Evolutionary conservation across 2,888 invertebrate genomes (phyloP), one percentile per base, ranked within the genome.

Genomic region (Frankliniella fusca): DNA sequence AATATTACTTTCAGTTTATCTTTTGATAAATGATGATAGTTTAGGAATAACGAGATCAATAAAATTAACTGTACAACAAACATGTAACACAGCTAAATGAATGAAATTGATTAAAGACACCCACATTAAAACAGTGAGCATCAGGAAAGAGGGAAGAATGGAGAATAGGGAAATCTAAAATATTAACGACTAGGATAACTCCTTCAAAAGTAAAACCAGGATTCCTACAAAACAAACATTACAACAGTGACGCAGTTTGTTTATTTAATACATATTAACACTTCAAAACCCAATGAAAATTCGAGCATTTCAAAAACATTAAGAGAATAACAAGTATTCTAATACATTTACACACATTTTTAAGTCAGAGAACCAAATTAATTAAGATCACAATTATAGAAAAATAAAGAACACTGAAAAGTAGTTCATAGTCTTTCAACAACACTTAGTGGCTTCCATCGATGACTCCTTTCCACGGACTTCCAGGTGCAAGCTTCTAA

Each of bases 21-120:
- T 12, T 76, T 27, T 76, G 11, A 76, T 76, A 76, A 27, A 11
- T 23, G 27, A 27, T 76, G 10, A 23, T 23, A 76, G 27, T 76
- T 76, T 76, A 23, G 27, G 70, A 76, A 23, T 27, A 76, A 76
- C 12, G 70, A 76, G 70, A 76, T 76, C 70, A 76, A 76, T 76
- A 23, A 76, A 76, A 76, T 20, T 20, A 76, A n/a, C 70, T 76
- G 70, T 76, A 27, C 27, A 76, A 27, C 70, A 23, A 76, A 76
- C 70, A 76, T 12, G 18, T 61, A 76, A 76, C 11, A 76, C 12
- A 76, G 70, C 70, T 27, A 76, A 38, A 38, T 20, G 7, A 54
- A 15, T 54, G 18, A 54, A 54, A 54, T 54, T 54, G 15, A 54
- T 54, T 20, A 54, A 5, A 38, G 38, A 38, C 38, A 38, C 15